Evolutionary conservation across 2,888 invertebrate species (phyloP).

Genomic region (Dynastes grantii): DNA sequence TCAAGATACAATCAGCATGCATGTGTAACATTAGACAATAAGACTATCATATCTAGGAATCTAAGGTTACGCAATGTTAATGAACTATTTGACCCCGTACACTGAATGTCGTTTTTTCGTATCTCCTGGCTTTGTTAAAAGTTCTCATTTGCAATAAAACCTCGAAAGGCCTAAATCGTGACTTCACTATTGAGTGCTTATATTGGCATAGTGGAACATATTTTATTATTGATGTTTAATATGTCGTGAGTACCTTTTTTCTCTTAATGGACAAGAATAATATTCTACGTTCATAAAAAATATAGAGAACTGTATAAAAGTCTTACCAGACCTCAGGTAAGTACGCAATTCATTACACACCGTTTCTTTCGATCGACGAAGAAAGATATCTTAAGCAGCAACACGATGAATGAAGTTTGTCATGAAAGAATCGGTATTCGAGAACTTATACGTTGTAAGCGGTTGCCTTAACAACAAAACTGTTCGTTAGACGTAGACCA

Average conservation of each 20-base stretch:
- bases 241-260: slow-evolving; percentile 18
- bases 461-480: not conserved
- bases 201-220: slow-evolving; percentile 31
- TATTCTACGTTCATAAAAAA: slow-evolving; percentile 25
- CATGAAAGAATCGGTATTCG: not conserved
- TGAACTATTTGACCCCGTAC: slow-evolving; percentile 45
- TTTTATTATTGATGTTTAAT: slow-evolving; percentile 36
- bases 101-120: slow-evolving; percentile 40
- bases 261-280: slow-evolving; percentile 20
- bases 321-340: not conserved
- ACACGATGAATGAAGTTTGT: not conserved
- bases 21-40: slow-evolving; percentile 22
- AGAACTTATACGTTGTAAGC: not conserved
- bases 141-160: slow-evolving; percentile 47
- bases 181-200: slow-evolving; percentile 48
- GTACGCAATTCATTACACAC: slow-evolving; percentile 2
- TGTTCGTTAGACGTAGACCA: not conserved
- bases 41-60: slow-evolving; percentile 35
- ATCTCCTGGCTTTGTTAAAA: slow-evolving; percentile 44
- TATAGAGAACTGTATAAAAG: slow-evolving; percentile 15
- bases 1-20: slow-evolving; percentile 2
- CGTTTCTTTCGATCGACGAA: not conserved
- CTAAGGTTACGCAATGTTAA: slow-evolving; percentile 45
- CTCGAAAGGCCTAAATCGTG: slow-evolving; percentile 52
- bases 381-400: not conserved